Evolutionary conservation across 2,888 invertebrate species (phyloP).

Genomic region (Flabesymbios commensalis): DNA sequence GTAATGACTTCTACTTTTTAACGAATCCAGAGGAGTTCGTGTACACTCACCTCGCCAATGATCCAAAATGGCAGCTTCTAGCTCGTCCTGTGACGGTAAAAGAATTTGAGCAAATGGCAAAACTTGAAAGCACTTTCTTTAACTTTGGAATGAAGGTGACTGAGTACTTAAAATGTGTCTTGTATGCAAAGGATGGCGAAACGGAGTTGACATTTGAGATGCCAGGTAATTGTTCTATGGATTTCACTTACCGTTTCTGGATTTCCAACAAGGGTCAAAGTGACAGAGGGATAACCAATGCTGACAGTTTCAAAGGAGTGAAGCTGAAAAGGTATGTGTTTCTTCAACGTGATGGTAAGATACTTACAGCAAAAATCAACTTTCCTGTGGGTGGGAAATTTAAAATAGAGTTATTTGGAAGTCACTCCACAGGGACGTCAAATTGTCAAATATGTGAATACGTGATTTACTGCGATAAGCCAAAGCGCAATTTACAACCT

Average conservation of each 20-base stretch:
- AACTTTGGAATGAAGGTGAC: slow-evolving; percentile 9
- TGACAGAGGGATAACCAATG: slow-evolving; percentile 4
- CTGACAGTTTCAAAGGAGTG: neutral
- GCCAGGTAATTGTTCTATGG: neutral
- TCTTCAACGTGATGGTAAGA: slow-evolving; percentile 1
- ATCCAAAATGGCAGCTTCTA: slow-evolving; percentile 35
- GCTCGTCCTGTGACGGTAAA: slow-evolving; percentile 34
- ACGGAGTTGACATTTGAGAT: slow-evolving; percentile 12
- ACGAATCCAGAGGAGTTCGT: slow-evolving; percentile 4
- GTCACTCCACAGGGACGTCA: too few species aligned
- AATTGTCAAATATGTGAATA: too few species aligned
- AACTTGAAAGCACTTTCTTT: slow-evolving; percentile 9
- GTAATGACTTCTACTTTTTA: neutral
- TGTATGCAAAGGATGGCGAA: slow-evolving; percentile 12
- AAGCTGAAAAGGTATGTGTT: slow-evolving; percentile 10
- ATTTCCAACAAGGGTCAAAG: slow-evolving; percentile 2
- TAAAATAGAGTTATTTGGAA: slow-evolving; percentile 18
- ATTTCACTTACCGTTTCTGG: slow-evolving; percentile 14
- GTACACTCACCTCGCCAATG: neutral
- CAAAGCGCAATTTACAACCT: neutral
- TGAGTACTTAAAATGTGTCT: slow-evolving; percentile 11
- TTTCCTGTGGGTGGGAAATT: slow-evolving; percentile 22
- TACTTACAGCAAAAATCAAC: slow-evolving; percentile 5
- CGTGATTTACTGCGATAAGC: neutral
- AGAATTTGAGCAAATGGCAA: slow-evolving; percentile 25